phyloP scores from a whole-genome alignment of 2,797 vertebrate species.

The Darevskia mixta region DNA sequence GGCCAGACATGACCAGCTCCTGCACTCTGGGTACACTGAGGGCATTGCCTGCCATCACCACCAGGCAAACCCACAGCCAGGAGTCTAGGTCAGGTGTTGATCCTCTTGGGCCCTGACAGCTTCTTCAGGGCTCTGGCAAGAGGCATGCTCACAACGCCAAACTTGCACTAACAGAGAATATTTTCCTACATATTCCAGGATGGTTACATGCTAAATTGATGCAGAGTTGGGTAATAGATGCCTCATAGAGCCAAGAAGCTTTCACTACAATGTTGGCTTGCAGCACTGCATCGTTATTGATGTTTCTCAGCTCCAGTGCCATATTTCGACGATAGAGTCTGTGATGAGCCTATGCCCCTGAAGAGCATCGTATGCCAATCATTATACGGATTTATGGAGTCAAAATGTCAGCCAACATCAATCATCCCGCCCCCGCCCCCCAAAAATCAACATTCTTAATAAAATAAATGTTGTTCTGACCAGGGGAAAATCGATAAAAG shows the following conservation, averaged over 20 bases:
- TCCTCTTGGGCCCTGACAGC: neutral
- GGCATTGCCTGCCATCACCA: neutral
- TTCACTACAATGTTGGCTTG: neutral
- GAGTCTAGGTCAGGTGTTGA: neutral
- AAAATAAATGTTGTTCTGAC: neutral
- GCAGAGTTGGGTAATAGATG: neutral
- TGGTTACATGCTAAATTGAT: neutral
- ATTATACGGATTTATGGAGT: neutral
- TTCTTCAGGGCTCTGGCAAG: neutral
- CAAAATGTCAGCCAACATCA: conserved; percentile 6
- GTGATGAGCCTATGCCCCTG: neutral
- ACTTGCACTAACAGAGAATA: neutral
- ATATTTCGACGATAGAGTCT: neutral
- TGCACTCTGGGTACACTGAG: neutral
- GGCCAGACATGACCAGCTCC: neutral
- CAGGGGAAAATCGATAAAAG: neutral
- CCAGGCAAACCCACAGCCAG: neutral
- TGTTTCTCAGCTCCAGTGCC: neutral
- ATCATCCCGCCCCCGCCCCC: neutral
- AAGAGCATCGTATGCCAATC: neutral
- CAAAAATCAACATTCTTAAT: neutral
- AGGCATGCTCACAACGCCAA: no score
- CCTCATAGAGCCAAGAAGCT: neutral
- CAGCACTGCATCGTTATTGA: neutral
- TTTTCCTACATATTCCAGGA: neutral